These are phyloP conservation scores for Laticauda laticaudata DNA, from an alignment of 2,113 vertebrate species.

Conservation along the genomic window DNA sequence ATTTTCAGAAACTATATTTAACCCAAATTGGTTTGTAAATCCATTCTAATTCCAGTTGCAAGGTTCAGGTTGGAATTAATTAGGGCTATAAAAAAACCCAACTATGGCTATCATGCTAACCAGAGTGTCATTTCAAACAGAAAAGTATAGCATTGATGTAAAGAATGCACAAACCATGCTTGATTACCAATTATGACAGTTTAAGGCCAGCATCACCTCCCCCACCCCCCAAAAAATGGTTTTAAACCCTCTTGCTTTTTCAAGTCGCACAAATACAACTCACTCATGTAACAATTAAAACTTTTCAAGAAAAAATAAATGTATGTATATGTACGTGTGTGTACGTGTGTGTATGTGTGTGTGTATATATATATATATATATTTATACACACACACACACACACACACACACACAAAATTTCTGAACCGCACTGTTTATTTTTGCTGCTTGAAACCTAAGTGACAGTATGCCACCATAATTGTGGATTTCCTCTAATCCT, in stretches of 20 bases:
- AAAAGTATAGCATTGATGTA: neutral
- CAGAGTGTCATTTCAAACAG: neutral
- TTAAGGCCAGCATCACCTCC: neutral
- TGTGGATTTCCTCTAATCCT: conserved; percentile 77
- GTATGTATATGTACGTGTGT: conserved; percentile 14
- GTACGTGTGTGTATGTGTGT: no score
- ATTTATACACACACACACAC: no score
- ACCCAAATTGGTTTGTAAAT: neutral
- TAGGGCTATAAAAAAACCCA: neutral
- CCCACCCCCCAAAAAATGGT: neutral
- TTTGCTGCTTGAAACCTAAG: conserved; percentile 83
- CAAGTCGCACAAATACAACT: conserved; percentile 33
- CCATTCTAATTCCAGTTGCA: neutral
- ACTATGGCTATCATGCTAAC: neutral
- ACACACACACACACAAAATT: conserved; percentile 55
- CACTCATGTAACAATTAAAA: conserved; percentile 44
- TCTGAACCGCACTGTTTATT: conserved; percentile 86
- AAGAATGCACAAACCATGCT: neutral
- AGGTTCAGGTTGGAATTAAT: neutral
- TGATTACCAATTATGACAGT: neutral
- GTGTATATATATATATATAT: no score
- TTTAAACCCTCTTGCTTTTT: conserved; percentile 6
- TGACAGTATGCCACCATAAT: conserved; percentile 79
- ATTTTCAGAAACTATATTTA: neutral
- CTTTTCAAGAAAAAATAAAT: conserved; percentile 73